Evolutionary conservation across 2,888 invertebrate species (phyloP).

Genomic region (Linnaemya tessellans): DNA sequence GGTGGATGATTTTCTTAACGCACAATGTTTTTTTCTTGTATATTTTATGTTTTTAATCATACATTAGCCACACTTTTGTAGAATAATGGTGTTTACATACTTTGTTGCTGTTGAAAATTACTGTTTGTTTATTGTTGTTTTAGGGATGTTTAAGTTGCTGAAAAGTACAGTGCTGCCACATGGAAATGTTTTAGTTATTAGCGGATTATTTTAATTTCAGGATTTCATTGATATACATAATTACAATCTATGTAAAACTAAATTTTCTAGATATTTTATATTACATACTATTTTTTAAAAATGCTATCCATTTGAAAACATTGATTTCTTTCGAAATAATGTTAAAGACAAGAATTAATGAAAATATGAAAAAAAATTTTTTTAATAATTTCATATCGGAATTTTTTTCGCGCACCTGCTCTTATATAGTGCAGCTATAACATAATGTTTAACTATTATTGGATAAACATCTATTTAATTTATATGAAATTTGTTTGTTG

Average conservation of each 20-base stretch:
- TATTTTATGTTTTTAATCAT: neutral
- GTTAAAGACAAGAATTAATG: too few species aligned
- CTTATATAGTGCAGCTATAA: too few species aligned
- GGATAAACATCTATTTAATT: too few species aligned
- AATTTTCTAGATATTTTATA: neutral
- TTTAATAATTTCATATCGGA: too few species aligned
- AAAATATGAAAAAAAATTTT: too few species aligned
- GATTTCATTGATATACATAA: neutral
- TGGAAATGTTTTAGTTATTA: neutral
- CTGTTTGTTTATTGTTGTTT: slow-evolving; percentile 9
- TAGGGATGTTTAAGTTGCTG: neutral
- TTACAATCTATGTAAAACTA: neutral
- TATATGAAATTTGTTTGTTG: too few species aligned
- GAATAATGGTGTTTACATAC: slow-evolving; percentile 17
- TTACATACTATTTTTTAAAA: too few species aligned
- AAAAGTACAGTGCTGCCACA: slow-evolving; percentile 14
- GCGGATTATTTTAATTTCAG: neutral
- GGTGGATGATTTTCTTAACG: neutral
- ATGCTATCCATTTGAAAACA: too few species aligned
- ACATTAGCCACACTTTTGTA: slow-evolving; percentile 28
- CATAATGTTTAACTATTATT: too few species aligned
- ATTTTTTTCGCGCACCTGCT: too few species aligned
- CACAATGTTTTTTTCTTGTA: neutral
- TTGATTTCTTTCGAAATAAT: too few species aligned
- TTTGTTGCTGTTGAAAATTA: slow-evolving; percentile 37